Base-by-base conservation (phyloP, 2,888 invertebrate genomes). In the Protonemura montana region DNA sequence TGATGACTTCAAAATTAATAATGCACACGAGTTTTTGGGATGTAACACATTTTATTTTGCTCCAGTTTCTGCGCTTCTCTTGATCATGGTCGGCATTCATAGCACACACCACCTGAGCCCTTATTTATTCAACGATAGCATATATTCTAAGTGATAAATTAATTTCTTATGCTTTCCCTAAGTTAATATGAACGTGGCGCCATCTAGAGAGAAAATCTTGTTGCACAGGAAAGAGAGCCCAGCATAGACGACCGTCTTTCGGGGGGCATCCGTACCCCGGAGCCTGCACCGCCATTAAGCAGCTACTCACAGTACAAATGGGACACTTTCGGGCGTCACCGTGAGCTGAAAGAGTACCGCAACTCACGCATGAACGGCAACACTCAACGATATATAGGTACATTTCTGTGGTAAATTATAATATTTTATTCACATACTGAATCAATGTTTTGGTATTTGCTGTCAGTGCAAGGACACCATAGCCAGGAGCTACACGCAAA, bases 271-370 rank as follows among this genome's bases (percentile, higher is more conserved):
- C 13, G 59, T 2, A 21, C 13, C 13, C 59, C 7, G 16, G 59
- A 59, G 59, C 16, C 13, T 10, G 21, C 59, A 42, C 82, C 82
- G 0, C 41, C 82, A 0, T 42, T 83, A 42, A 83, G 82, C 41
- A 25, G 21, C 3, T 41, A 83, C 42, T 83, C 82, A 7, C 41
- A 83, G 42, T 83, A 25, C 82, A 83, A 83, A 41, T 83, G 82
- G 82, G 25, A 30, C 82, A 83, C 21, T n/a, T 41, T 83, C n/a
- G 82, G 82, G 26, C 82, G 42, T 10, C 6, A 35, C 16, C 82
- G 21, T 41, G 26, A 16, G 7, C 6, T 83, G n/a, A 42, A 83
- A 30, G 82, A 16, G 41, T 83, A n/a, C 26, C 30, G 82, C 26
- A 83, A 83, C n/a, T 35, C 82, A 30, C 0, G 82, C 25, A 21